Evolutionary conservation across 2,888 invertebrate genomes (phyloP).

Genomic region (Pandemis cinnamomeana): DNA sequence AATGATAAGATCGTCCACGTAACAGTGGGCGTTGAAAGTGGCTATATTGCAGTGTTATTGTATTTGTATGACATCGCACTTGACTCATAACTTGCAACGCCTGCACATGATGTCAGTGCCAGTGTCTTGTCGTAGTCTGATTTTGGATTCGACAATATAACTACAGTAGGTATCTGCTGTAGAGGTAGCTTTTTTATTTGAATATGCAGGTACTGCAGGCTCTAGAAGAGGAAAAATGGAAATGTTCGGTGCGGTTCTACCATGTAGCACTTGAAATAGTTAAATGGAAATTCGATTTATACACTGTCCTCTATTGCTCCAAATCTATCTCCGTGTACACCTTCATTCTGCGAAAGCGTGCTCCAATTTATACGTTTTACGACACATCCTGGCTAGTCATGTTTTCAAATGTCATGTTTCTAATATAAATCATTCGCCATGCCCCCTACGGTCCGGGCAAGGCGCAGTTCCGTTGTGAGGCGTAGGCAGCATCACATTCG

Average conservation of each 20-base stretch:
- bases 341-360: not conserved
- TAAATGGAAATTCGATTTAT: no score
- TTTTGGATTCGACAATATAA: slow-evolving; percentile 9
- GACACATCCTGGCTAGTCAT: slow-evolving; percentile 14
- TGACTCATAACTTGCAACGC: slow-evolving; percentile 30
- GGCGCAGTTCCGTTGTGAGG: slow-evolving; percentile 53
- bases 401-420: slow-evolving; percentile 26
- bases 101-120: slow-evolving; percentile 25
- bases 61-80: slow-evolving; percentile 16
- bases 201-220: not conserved
- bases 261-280: no score
- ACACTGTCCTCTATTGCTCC: not conserved
- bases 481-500: slow-evolving; percentile 61
- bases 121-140: slow-evolving; percentile 13
- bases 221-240: not conserved
- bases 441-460: slow-evolving; percentile 49
- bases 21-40: slow-evolving; percentile 32
- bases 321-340: not conserved
- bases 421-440: slow-evolving; percentile 34
- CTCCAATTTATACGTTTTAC: not conserved
- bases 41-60: slow-evolving; percentile 9
- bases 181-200: not conserved
- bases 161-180: not conserved
- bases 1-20: slow-evolving; percentile 1
- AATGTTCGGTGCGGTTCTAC: not conserved